Base-by-base conservation (phyloP, 2,113 vertebrate species). In the Epinephelus lanceolatus region DNA sequence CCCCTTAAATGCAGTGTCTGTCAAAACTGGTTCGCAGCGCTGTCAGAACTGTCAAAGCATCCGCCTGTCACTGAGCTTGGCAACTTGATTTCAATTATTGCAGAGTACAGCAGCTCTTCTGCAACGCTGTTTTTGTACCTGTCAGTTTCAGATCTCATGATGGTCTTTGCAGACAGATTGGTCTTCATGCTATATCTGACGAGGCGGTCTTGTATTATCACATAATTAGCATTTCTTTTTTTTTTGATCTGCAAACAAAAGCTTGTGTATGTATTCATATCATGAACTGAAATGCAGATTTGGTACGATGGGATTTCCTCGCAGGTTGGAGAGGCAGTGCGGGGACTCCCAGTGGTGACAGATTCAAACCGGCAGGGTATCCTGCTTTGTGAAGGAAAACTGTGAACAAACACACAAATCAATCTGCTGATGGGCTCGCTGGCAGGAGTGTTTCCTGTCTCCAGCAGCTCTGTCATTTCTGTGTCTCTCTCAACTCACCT, bases 321-420 rank as follows among this genome's bases (percentile, higher is more conserved):
- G 37, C 15, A 40, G 60, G 9, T 45, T 2, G 12, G 40, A 30
- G 15, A 84, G 45, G 11, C 27, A 45, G 33, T 1, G 6, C 8
- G 53, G 66, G 78, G 78, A 80, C 60, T 86, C 69, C 80, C 78
- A 37, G 11, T 18, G 40, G 67, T 53, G 77, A 63, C 19, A 19
- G 51, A 70, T 81, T 57, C 77, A 62, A 84, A 62, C 33, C 88
- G 78, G 71, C 69, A 19, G 67, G 21, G 57, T n/a, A 0, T 79
- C 62, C n/a, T 55, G 72, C 70, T 75, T 66, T 71, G 47, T 53
- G 25, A 77, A 60, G 2, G 23, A 71, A 30, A 87, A 76, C 74
- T 81, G 65, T 83, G 71, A 82, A 87, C 65, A 79, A 77, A 8
- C 55, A 68, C 13, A 81, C 69, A 62, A 71, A 66, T 87, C 70